Evolutionary conservation across 2,113 vertebrate genomes (phyloP), one percentile per base, ranked within the genome.

Genomic region (Salvelinus sp.): DNA sequence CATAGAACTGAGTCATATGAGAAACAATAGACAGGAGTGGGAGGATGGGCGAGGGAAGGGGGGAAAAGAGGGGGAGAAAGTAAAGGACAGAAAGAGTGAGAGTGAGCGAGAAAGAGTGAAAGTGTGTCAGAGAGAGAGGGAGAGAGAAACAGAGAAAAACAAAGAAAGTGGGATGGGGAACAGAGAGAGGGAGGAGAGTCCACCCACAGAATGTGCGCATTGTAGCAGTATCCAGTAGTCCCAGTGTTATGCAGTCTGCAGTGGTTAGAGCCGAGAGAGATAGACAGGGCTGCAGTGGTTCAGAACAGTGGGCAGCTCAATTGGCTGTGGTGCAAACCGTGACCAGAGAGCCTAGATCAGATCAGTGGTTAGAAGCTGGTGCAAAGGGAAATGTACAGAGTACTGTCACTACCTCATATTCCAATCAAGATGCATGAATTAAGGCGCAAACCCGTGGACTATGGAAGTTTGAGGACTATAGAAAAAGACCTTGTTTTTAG

Each of bases 161-260:
- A 18, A 20, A 50, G 50, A 13, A 2, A n/a, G 22, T 7, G 38
- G 38, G 9, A 54, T 4, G 67, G 57, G 57, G 10, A 28, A 28
- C 54, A 30, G 57, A n/a, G 70, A 4, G 54, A 30, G 72, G 38
- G 38, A 9, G 69, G 67, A 44, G 70, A 80, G 84, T 76, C 78
- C 79, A 69, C 77, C 82, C 38, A 84, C 78, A 86, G 76, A 86
- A 86, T 87, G 83, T 83, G 85, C 88, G 88, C 85, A 88, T 84
- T 89, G 90, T 89, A 88, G 90, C 23, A 82, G 38, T 12, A 88
- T 75, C 82, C 38, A 44, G 9, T 2, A 83, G 76, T 81, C 88
- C 78, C 82, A 69, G 79, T 72, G 84, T 86, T 85, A 62, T 88
- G 89, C 86, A 83, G 82, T 83, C 75, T 83, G 83, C 84, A 64